A percentile compares a stretch with the other conserved stretches of the same genome.
phyloP scores from a whole-genome alignment of 2,888 invertebrate species.

The Andrena dorsata region DNA sequence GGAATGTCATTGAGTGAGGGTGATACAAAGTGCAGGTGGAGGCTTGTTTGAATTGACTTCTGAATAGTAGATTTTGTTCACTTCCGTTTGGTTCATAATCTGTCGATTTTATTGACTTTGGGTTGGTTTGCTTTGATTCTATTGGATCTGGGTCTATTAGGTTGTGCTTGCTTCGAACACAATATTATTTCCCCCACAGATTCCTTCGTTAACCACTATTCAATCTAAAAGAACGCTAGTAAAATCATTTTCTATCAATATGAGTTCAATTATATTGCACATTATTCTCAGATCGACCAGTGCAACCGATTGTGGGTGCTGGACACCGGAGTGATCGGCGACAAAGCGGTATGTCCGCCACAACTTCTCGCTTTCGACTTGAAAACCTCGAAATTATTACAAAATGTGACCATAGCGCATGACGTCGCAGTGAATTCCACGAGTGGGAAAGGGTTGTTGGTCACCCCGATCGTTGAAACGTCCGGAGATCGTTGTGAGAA shows the following conservation, averaged over 20 bases:
- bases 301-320: conserved; percentile 90
- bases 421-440: conserved; percentile 57
- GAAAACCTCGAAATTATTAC: conserved; percentile 82
- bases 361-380: conserved; percentile 91
- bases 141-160: too few relatives aligned
- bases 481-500: conserved; percentile 49
- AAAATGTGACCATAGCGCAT: conserved; percentile 65
- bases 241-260: neutral
- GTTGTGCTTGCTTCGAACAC: too few relatives aligned
- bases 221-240: too few relatives aligned
- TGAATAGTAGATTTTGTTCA: neutral
- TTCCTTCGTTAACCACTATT: too few relatives aligned
- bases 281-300: conserved; percentile 88
- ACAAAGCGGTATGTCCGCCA: conserved; percentile 88
- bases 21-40: too few relatives aligned
- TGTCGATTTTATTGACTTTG: too few relatives aligned
- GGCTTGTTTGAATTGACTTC: neutral
- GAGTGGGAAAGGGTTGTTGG: conserved; percentile 62
- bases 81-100: neutral
- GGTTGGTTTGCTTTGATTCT: too few relatives aligned
- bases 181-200: too few relatives aligned
- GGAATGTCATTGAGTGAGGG: too few relatives aligned
- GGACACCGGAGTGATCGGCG: conserved; percentile 89
- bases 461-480: conserved; percentile 74
- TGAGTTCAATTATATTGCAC: neutral